Conservation (phyloP, 2,113 vertebrate genomes). For the Leiothrix lutea region DNA sequence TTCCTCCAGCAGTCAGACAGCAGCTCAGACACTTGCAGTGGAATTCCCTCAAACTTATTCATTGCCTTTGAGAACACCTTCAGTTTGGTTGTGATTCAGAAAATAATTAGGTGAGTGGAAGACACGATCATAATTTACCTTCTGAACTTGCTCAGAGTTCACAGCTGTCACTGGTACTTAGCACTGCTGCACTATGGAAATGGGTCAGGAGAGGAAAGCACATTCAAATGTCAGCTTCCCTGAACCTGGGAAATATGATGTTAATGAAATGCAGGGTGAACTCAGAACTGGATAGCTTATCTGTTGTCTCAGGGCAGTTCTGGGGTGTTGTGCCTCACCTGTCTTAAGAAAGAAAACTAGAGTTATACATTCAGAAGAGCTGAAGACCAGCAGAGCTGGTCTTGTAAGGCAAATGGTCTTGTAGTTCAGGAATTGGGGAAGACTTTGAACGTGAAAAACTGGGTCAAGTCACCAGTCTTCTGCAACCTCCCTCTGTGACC, state of each 20-base stretch:
- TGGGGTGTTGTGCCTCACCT: not conserved
- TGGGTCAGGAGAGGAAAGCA: not conserved
- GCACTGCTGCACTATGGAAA: not conserved
- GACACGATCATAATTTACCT: slow-evolving; percentile 12
- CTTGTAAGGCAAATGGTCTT: not conserved
- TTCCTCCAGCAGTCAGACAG: not conserved
- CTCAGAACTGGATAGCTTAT: not conserved
- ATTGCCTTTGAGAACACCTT: not conserved
- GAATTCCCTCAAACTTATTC: not conserved
- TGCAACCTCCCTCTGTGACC: not conserved
- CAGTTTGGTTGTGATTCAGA: not conserved
- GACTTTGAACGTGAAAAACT: not conserved
- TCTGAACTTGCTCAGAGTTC: slow-evolving; percentile 35
- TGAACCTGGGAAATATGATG: not conserved
- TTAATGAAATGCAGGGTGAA: not conserved
- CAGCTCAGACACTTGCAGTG: not conserved
- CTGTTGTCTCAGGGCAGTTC: not conserved
- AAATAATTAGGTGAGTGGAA: slow-evolving; percentile 12
- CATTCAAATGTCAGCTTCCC: not conserved
- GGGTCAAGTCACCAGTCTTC: not conserved
- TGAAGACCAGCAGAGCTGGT: not conserved
- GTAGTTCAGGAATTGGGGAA: not conserved
- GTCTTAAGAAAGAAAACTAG: not conserved
- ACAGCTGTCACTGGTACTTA: not conserved
- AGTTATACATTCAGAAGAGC: not conserved